phyloP scores from a whole-genome alignment of 1,140 invertebrate genomes.

The Atta texana region DNA sequence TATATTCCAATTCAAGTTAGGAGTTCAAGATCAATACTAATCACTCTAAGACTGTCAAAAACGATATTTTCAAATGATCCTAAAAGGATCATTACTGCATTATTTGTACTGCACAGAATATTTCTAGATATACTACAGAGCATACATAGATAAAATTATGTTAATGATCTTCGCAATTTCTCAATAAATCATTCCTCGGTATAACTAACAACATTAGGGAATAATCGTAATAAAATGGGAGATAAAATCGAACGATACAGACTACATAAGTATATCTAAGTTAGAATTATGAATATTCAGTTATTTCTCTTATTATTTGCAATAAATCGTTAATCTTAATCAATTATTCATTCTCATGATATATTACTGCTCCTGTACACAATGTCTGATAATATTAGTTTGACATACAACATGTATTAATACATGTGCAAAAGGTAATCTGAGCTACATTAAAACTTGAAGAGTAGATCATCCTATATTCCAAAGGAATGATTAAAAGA shows the following conservation, averaged over 20 bases:
- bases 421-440: slow-evolving; percentile 51
- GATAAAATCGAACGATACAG: slow-evolving; percentile 63
- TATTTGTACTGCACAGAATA: slow-evolving; percentile 36
- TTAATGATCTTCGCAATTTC: slow-evolving; percentile 31
- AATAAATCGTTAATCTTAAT: slow-evolving; percentile 69
- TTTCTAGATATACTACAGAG: slow-evolving; percentile 33
- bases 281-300: slow-evolving; percentile 64
- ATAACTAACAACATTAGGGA: slow-evolving; percentile 55
- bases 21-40: slow-evolving; percentile 9
- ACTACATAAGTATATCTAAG: slow-evolving; percentile 52
- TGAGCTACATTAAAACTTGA: slow-evolving; percentile 29
- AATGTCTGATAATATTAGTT: slow-evolving; percentile 59
- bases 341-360: slow-evolving; percentile 58
- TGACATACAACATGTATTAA: slow-evolving; percentile 62
- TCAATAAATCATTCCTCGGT: slow-evolving; percentile 55
- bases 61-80: not conserved
- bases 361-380: slow-evolving; percentile 73
- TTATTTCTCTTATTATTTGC: slow-evolving; percentile 64
- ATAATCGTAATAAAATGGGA: slow-evolving; percentile 63
- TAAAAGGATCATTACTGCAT: slow-evolving; percentile 22
- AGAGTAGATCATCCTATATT: slow-evolving; percentile 32
- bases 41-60: slow-evolving; percentile 11
- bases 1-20: slow-evolving; percentile 22
- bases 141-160: slow-evolving; percentile 28
- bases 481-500: slow-evolving; percentile 62